Percentiles rank a stretch among this genome's conserved stretches.
phyloP scores from a whole-genome alignment of 2,888 invertebrate species.

The Apodemia hepburni region DNA sequence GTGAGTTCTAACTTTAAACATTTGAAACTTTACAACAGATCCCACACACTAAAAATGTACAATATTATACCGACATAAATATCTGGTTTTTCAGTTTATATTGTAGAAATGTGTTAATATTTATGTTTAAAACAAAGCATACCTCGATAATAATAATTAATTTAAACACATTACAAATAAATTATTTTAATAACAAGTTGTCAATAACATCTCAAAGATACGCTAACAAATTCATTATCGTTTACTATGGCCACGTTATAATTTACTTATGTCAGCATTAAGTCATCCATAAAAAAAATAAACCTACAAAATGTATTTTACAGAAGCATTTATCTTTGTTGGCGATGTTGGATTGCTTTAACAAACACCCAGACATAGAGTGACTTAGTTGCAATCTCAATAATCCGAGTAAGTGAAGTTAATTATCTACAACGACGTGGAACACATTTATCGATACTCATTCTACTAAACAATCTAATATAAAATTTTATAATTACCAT shows the following conservation, averaged over 20 bases:
- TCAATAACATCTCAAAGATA: conserved; percentile 13
- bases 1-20: conserved; percentile 10
- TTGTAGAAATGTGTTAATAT: conserved; percentile 10
- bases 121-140: conserved; percentile 7
- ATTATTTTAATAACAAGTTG: conserved; percentile 12
- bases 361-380: background rate
- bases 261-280: conserved; percentile 6
- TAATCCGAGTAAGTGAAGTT: background rate
- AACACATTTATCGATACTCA: conserved; percentile 4
- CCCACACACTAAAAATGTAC: conserved; percentile 3
- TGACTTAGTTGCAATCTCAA: background rate
- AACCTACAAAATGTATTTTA: conserved; percentile 7
- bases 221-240: conserved; percentile 14
- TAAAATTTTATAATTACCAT: conserved; percentile 5
- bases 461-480: conserved; percentile 11
- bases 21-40: conserved; percentile 12
- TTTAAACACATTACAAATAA: conserved; percentile 14
- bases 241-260: conserved; percentile 15
- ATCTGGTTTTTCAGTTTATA: background rate
- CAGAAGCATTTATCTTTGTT: background rate
- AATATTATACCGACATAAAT: conserved; percentile 1
- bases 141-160: conserved; percentile 3
- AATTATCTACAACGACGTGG: conserved; percentile 8
- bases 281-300: conserved; percentile 10
- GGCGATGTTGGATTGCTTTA: background rate